These are phyloP conservation scores for Trinorchestia longiramus DNA, from an alignment of 1,140 invertebrate genomes.

Conservation along the genomic window DNA sequence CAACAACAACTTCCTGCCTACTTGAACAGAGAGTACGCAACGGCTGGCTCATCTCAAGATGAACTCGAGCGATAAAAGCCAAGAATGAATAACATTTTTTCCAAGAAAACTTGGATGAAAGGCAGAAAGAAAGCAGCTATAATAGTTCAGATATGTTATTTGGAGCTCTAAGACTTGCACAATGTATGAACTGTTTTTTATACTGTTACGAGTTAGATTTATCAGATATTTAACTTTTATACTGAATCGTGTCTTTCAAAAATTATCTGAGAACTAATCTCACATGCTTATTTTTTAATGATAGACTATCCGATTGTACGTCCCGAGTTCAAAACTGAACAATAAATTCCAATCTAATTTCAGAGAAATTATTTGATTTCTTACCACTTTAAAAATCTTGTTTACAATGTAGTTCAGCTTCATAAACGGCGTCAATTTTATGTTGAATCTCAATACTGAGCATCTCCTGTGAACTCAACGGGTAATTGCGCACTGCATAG, in stretches of 20 bases:
- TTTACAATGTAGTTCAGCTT: not conserved
- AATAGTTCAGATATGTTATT: not conserved
- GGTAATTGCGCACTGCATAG: not conserved
- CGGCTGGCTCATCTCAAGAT: not conserved
- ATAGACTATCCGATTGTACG: not conserved
- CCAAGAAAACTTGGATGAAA: not conserved
- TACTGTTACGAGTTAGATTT: not conserved
- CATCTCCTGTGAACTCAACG: not conserved
- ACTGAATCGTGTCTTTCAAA: not conserved
- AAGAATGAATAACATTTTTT: not conserved
- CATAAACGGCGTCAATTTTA: not conserved
- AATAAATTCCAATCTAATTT: not conserved
- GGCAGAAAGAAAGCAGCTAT: too few species aligned
- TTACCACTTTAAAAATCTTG: not conserved
- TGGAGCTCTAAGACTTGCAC: not conserved
- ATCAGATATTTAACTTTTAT: not conserved
- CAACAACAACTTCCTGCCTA: not conserved
- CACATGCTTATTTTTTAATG: not conserved
- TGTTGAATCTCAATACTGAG: not conserved
- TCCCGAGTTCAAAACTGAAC: not conserved
- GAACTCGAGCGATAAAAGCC: not conserved
- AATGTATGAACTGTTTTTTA: not conserved
- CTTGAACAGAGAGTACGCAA: not conserved
- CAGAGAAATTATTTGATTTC: not conserved
- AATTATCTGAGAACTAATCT: not conserved